These are phyloP conservation scores for Lithobates sylvaticus DNA, from an alignment of 2,797 vertebrate genomes.

Conservation along the genomic window DNA sequence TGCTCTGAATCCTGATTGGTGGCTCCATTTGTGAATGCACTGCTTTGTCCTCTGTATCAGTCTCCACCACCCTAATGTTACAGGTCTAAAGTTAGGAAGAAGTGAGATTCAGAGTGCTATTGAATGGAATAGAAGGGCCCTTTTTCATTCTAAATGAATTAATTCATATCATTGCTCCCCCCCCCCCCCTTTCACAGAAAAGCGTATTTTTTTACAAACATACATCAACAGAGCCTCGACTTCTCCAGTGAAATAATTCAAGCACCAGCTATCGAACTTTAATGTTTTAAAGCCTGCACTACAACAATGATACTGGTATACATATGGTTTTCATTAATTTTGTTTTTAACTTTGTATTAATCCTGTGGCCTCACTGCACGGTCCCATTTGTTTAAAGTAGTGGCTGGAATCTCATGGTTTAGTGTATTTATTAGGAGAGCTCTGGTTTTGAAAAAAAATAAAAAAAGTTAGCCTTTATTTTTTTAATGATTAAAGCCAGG, in stretches of 20 bases:
- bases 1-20: slow-evolving; percentile 43
- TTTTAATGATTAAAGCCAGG: slow-evolving; percentile 25
- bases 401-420: slow-evolving; percentile 15
- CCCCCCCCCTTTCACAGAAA: not conserved
- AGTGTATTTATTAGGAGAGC: not conserved
- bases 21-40: slow-evolving; percentile 44
- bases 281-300: slow-evolving; percentile 40
- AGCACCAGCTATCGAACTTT: slow-evolving; percentile 13
- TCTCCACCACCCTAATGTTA: slow-evolving; percentile 58
- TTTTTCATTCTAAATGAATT: slow-evolving; percentile 54
- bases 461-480: not conserved
- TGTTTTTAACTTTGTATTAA: slow-evolving; percentile 46
- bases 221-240: slow-evolving; percentile 15
- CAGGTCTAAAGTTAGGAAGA: slow-evolving; percentile 60
- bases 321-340: slow-evolving; percentile 57
- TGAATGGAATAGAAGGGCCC: slow-evolving; percentile 36
- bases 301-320: slow-evolving; percentile 48
- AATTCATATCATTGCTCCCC: slow-evolving; percentile 21
- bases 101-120: slow-evolving; percentile 36
- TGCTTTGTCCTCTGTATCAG: slow-evolving; percentile 59
- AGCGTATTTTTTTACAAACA: slow-evolving; percentile 23
- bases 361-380: slow-evolving; percentile 33
- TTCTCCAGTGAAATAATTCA: slow-evolving; percentile 28
- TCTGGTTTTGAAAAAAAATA: not conserved
- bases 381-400: slow-evolving; percentile 47